A percentile compares a stretch with the other conserved stretches of the same genome.
phyloP scores from a whole-genome alignment of 2,888 invertebrate species.

The Sycophila texana region DNA sequence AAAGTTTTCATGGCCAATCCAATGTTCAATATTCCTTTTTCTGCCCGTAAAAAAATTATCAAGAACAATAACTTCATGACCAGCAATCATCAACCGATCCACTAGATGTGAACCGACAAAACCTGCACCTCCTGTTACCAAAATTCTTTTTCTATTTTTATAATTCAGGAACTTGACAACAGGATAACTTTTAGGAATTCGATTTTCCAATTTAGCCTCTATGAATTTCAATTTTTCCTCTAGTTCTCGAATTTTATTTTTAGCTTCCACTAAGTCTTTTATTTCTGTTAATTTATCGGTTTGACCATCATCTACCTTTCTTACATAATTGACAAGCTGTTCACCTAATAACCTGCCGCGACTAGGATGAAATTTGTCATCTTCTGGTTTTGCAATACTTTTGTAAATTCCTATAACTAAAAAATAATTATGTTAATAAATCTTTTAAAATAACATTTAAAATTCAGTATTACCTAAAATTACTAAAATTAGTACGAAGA shows the following conservation, averaged over 20 bases:
- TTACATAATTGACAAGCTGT: constrained; percentile 48
- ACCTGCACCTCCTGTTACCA: constrained; percentile 97
- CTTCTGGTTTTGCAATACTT: constrained; percentile 71
- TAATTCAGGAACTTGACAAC: constrained; percentile 95
- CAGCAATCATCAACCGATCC: constrained; percentile 95
- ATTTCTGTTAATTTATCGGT: constrained; percentile 62
- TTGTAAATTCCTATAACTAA: constrained; percentile 75
- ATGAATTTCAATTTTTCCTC: constrained; percentile 85
- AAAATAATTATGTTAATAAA: constrained; percentile 52
- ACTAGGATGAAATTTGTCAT: constrained; percentile 16
- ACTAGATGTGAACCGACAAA: constrained; percentile 99
- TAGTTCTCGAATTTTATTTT: constrained; percentile 80
- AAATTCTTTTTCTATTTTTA: constrained; percentile 92
- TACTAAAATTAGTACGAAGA: constrained; percentile 67
- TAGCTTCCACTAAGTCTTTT: constrained; percentile 80
- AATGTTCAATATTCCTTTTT: constrained; percentile 97
- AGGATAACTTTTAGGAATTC: constrained; percentile 87
- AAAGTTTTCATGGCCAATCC: constrained; percentile 99
- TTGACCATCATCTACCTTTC: constrained; percentile 37
- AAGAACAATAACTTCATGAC: constrained; percentile 96
- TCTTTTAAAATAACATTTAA: constrained; percentile 28
- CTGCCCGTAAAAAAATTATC: constrained; percentile 99
- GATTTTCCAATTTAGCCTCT: constrained; percentile 80
- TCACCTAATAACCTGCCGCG: constrained; percentile 16
- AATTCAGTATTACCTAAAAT: constrained; percentile 67